Evolutionary conservation across 2,888 invertebrate species (phyloP).

Genomic region (Ligdia adustata): DNA sequence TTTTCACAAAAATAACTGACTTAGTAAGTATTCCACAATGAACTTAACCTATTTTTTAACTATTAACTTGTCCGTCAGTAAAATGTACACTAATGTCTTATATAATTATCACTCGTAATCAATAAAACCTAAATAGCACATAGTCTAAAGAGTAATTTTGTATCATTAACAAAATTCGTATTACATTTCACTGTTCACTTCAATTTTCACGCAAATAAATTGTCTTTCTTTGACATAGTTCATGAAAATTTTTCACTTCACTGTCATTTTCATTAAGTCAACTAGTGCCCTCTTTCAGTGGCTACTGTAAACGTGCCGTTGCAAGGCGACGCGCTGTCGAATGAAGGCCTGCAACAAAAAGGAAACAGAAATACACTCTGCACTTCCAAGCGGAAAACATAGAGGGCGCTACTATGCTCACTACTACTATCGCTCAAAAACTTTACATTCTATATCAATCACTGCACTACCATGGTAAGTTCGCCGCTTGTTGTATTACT

Average conservation of each 20-base stretch:
- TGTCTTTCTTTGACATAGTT: neutral
- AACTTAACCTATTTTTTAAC: neutral
- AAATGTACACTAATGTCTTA: too few relatives aligned
- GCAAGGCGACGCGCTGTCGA: constrained; percentile 60
- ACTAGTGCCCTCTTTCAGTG: constrained; percentile 73
- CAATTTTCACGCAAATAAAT: too few relatives aligned
- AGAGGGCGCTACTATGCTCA: constrained; percentile 47
- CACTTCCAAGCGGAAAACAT: neutral
- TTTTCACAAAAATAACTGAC: constrained; percentile 5
- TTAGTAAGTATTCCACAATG: too few relatives aligned
- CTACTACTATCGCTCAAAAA: too few relatives aligned
- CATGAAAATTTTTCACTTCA: neutral
- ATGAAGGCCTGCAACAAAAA: constrained; percentile 53
- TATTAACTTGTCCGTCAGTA: too few relatives aligned
- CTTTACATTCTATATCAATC: too few relatives aligned
- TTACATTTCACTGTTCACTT: constrained; percentile 5
- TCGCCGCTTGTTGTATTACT: too few relatives aligned
- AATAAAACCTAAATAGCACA: neutral
- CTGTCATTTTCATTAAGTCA: constrained; percentile 7
- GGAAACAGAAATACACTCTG: neutral
- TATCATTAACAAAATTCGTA: neutral
- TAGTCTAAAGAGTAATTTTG: neutral
- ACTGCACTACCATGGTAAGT: too few relatives aligned
- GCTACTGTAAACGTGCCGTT: constrained; percentile 72
- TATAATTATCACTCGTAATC: too few relatives aligned